Conservation (phyloP, 2,113 vertebrate species). For the Tachuris rubrigastra region DNA sequence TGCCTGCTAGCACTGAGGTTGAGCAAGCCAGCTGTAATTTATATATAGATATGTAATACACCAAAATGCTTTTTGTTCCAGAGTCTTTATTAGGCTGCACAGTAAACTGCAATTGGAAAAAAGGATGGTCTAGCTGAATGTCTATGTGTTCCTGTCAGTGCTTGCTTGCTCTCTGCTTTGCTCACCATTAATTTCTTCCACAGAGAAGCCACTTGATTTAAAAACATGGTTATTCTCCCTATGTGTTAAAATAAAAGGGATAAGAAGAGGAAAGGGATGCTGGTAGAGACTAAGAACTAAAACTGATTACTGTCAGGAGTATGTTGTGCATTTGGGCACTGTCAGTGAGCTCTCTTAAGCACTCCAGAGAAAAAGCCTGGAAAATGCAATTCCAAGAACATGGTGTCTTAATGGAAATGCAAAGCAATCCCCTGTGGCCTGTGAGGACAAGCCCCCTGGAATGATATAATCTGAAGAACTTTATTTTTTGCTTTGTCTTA, state of each 20-base stretch:
- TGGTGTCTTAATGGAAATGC: neutral
- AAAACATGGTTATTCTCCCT: neutral
- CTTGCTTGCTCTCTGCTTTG: neutral
- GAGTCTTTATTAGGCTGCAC: neutral
- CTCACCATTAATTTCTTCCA: neutral
- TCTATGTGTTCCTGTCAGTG: accelerated
- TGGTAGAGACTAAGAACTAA: neutral
- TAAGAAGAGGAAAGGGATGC: neutral
- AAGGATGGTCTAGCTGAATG: neutral
- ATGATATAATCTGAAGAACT: neutral
- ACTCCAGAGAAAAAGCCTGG: neutral
- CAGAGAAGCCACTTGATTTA: neutral
- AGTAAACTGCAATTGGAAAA: neutral
- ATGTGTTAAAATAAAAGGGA: neutral
- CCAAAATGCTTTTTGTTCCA: neutral
- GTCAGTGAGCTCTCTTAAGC: neutral
- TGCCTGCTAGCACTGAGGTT: neutral
- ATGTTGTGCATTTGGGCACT: neutral
- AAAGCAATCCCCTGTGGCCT: neutral
- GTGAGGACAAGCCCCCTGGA: neutral
- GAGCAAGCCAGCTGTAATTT: neutral
- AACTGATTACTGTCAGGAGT: neutral
- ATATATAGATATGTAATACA: neutral
- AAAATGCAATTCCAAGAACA: neutral
- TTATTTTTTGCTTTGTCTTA: constrained; percentile 21